Evolutionary conservation across 2,113 vertebrate species (phyloP), one percentile per base, ranked within the genome.

Genomic region (Dipodomys spectabilis): DNA sequence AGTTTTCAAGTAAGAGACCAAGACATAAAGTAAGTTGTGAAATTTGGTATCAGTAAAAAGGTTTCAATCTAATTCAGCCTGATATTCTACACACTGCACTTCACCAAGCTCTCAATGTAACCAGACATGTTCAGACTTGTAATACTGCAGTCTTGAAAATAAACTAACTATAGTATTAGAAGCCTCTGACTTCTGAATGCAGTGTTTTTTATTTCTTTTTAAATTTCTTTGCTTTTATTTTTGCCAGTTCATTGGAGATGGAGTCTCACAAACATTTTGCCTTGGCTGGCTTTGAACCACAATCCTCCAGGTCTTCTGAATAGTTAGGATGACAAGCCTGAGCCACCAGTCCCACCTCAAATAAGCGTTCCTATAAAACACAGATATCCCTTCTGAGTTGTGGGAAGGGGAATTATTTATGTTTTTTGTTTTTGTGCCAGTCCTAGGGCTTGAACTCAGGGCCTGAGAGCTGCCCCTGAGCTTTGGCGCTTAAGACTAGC

Each of bases 91-190:
- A 6, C 45, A 82, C 30, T 79, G 44, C 60, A 82, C n/a, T 79
- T 89, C 49, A 79, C 72, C 23, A 69, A 30, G 3, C 62, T 95
- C 93, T 86, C 28, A 69, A 74, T 82, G 74, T 35, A 89, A 27
- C 30, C 35, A 64, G 45, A 8, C 57, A 18, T 73, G 12, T 93
- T 86, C 32, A 86, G 49, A 89, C 11, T 23, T 5, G 78, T 68
- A 60, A 77, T 27, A 45, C 39, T 39, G 23, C 35, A 82, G 53
- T 23, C 27, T 45, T 72, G 45, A 89, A 73, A 86, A 78, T 53
- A 88, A 88, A 49, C 16, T 30, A 75, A 75, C 8, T 75, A 44
- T 75, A 22, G 32, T 71, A 49, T n/a, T 6, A 22, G 64, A 78
- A 79, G 8, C 28, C 9, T 82, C 77, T 79, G 57, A 82, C 30